Base-by-base conservation (phyloP, 1,140 invertebrate genomes). In the Euglossa dilemma region DNA sequence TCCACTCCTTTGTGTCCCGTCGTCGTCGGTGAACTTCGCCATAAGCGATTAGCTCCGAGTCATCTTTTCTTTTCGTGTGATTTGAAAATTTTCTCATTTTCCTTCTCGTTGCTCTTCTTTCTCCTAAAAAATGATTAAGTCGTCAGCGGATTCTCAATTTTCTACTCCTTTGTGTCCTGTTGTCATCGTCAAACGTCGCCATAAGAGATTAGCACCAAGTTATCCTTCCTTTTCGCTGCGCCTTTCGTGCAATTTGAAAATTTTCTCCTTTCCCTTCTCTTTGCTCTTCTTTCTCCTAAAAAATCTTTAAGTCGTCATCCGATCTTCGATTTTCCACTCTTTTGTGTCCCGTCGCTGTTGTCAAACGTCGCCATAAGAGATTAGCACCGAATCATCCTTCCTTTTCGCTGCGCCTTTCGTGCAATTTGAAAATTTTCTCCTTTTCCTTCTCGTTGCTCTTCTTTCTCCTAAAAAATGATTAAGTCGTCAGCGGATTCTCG, bases 131-230 rank as follows among this genome's bases (percentile, higher is more conserved):
- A n/a, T n/a, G n/a, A n/a, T n/a, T n/a, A n/a, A n/a, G 52, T 18
- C 14, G 16, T 50, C 16, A 36, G 1, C 36, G 25, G 18, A 74
- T 87, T 52, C 59, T 83, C 57, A 69, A 63, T 63, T 71, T 73
- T 87, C 73, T 87, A 73, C 73, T 43, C 69, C 77, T 57, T 87
- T 88, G 57, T 85, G 78, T 72, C 52, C 4, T 4, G 36, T 36
- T 4, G 36, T 54, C 87, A 57, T 80, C 57, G 56, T 25, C 66
- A 23, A 56, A 50, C 25, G 63, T 70, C 52, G n/a, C n/a, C 57
- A 61, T 75, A 72, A 47, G 50, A 25, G 25, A 61, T 7, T 43
- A 56, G 52, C 9, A 18, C 0, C 14, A 52, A 36, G 7, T 45
- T 50, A 7, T 59, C 56, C 25, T 63, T 81, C 66, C 73, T 47